These are phyloP conservation scores for Chlorodrepanis virens DNA, from an alignment of 2,113 vertebrate genomes.

Conservation along the genomic window DNA sequence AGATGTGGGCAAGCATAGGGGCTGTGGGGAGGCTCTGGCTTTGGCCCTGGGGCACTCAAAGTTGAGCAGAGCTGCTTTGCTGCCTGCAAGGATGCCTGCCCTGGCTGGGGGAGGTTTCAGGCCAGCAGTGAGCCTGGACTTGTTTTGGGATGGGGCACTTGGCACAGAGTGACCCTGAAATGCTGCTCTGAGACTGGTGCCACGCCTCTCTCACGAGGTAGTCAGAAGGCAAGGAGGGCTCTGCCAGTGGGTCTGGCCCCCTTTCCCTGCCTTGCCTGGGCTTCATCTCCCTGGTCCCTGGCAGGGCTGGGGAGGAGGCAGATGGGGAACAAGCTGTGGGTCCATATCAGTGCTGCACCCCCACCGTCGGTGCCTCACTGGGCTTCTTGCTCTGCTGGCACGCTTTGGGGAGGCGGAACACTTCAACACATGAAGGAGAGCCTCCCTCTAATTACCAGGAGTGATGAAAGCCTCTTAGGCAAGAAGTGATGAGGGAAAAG, in stretches of 20 bases:
- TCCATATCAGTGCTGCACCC: neutral
- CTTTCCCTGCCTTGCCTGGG: neutral
- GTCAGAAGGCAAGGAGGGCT: neutral
- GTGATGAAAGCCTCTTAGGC: constrained; percentile 63
- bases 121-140: neutral
- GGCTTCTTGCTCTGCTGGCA: neutral
- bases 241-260: rapidly evolving
- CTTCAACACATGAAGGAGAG: constrained; percentile 24
- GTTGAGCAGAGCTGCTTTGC: neutral
- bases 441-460: constrained; percentile 49
- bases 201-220: rapidly evolving
- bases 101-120: neutral
- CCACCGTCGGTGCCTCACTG: neutral
- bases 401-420: neutral
- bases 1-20: rapidly evolving
- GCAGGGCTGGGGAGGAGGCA: neutral
- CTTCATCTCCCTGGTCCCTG: neutral
- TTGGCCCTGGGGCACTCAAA: neutral
- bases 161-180: neutral
- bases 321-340: neutral
- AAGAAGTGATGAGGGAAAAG: constrained; percentile 57
- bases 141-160: neutral
- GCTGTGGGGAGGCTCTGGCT: neutral
- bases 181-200: neutral
- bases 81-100: neutral